Conservation (phyloP, 1,140 invertebrate species). For the Halictus rubicundus region DNA sequence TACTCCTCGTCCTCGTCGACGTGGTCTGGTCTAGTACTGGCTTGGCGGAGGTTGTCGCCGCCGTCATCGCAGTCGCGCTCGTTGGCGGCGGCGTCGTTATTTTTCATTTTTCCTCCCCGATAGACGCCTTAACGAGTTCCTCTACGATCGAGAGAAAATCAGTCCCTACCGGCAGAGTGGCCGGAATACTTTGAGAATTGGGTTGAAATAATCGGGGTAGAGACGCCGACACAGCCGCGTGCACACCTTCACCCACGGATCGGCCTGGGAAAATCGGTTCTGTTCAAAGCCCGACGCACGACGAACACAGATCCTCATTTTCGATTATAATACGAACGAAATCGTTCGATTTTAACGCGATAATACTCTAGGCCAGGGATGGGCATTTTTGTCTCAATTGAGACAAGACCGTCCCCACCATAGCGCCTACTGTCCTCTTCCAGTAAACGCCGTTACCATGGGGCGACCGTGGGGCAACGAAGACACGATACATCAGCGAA, state of each 20-base stretch:
- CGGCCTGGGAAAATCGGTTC: background rate
- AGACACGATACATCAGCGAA: too few relatives aligned
- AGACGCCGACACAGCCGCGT: background rate
- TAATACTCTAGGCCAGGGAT: too few relatives aligned
- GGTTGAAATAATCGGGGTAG: slow-evolving; percentile 10
- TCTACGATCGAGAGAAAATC: slow-evolving; percentile 32
- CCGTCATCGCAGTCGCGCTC: background rate
- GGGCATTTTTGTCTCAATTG: too few relatives aligned
- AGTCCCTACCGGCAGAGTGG: background rate
- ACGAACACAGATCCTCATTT: background rate
- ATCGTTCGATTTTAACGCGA: background rate
- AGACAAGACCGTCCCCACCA: too few relatives aligned
- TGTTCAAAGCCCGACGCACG: background rate
- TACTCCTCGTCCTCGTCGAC: background rate
- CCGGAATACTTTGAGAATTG: slow-evolving; percentile 21
- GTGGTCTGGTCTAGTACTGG: background rate
- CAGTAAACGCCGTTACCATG: too few relatives aligned
- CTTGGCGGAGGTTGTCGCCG: background rate
- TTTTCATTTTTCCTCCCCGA: slow-evolving; percentile 31
- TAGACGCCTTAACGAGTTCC: slow-evolving; percentile 35
- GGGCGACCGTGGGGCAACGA: too few relatives aligned
- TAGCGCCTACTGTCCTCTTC: too few relatives aligned
- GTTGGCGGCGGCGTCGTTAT: slow-evolving; percentile 19
- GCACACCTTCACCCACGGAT: background rate
- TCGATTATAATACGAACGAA: background rate